These are phyloP conservation scores for Bradypodion ventrale DNA, from an alignment of 2,797 vertebrate genomes.

Conservation along the genomic window DNA sequence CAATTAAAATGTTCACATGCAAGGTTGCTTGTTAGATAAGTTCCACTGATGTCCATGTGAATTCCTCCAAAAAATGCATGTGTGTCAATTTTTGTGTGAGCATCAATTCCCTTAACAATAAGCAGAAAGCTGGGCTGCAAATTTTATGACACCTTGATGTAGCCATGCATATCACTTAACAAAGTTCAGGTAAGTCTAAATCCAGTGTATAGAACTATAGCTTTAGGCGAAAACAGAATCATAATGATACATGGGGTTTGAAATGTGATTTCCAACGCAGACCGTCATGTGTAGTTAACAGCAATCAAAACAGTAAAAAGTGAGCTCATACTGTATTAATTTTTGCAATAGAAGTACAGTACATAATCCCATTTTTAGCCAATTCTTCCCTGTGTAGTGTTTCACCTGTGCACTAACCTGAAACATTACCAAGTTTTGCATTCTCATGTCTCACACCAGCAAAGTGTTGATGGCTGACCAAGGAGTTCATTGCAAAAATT, in stretches of 20 bases:
- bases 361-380: not conserved
- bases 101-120: not conserved
- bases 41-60: not conserved
- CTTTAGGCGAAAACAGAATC: not conserved
- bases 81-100: not conserved
- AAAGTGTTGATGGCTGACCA: not conserved
- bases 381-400: not conserved
- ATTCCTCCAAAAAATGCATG: not conserved
- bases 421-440: not conserved
- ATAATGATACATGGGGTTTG: conserved; percentile 4
- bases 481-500: not conserved
- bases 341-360: conserved; percentile 6
- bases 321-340: conserved; percentile 5
- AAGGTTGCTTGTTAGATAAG: not conserved
- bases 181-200: conserved; percentile 7
- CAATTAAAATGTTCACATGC: not conserved
- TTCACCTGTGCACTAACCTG: not conserved
- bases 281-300: not conserved
- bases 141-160: conserved; percentile 4
- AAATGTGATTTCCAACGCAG: conserved; percentile 17
- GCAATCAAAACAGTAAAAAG: not conserved
- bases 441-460: conserved; percentile 4
- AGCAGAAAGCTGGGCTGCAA: not conserved
- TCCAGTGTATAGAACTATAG: conserved; percentile 25
- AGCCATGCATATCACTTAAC: not conserved